These are phyloP conservation scores for Drosophila repleta DNA, from an alignment of 1,140 invertebrate genomes.

Conservation along the genomic window DNA sequence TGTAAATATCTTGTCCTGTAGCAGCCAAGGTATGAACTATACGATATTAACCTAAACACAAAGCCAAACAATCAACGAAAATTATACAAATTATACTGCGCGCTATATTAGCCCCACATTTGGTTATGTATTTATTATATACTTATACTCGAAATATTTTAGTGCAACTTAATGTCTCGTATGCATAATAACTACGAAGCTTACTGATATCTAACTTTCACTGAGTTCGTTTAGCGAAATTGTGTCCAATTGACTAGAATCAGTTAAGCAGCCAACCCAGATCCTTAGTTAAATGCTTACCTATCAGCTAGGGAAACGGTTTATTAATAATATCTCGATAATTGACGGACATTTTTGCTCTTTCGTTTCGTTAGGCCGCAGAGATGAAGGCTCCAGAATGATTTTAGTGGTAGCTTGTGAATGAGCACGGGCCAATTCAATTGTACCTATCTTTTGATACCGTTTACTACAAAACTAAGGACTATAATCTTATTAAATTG, in stretches of 20 bases:
- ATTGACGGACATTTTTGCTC: conserved; percentile 9
- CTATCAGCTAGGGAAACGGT: conserved; percentile 2
- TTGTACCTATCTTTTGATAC: conserved; percentile 83
- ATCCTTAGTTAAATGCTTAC: conserved; percentile 61
- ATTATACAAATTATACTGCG: conserved; percentile 60
- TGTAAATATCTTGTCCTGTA: conserved; percentile 45
- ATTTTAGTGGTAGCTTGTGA: conserved; percentile 73
- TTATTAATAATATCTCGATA: conserved; percentile 2
- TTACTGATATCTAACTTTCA: conserved; percentile 32
- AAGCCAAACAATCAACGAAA: conserved; percentile 80
- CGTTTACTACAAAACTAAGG: conserved; percentile 82
- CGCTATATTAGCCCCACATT: conserved; percentile 77
- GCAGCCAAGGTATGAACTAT: conserved; percentile 10
- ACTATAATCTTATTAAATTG: conserved; percentile 76
- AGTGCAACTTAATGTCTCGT: conserved; percentile 12
- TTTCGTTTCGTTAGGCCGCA: conserved; percentile 15
- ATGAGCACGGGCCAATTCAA: conserved; percentile 59
- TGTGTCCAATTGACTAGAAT: conserved; percentile 65
- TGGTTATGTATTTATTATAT: conserved; percentile 48
- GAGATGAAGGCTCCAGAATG: conserved; percentile 40
- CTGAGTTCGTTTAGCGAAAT: conserved; percentile 69
- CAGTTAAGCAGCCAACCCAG: conserved; percentile 35
- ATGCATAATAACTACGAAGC: conserved; percentile 17
- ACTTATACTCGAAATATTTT: conserved; percentile 24
- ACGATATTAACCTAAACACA: conserved; percentile 33